Evolutionary conservation across 2,888 invertebrate genomes (phyloP), one percentile per base, ranked within the genome.

Genomic region (Drosophila mayaguana): DNA sequence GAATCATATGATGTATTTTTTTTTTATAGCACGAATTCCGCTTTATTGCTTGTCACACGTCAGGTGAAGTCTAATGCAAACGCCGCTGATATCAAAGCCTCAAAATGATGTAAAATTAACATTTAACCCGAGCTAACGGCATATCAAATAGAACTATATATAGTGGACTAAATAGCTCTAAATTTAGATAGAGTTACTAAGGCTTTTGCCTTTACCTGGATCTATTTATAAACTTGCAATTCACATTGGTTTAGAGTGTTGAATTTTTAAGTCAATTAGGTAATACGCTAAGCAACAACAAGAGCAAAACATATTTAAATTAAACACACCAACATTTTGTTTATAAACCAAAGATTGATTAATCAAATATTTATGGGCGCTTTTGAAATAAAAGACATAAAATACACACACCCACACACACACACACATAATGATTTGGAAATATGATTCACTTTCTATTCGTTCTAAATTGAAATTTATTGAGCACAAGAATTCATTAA

Each of bases 1-100:
- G 54, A 72, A 72, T 65, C 60, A 53, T 42, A 50, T 64, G 42
- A 53, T 45, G 46, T n/a, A n/a, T 45, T 38, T 38, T 16, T 8
- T 20, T 22, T 22, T 45, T 45, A 45, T 45, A 22, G 22, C 20
- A 11, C 43, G 12, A 43, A 43, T 43, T 43, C 22, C 22, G n/a
- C 11, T 42, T 55, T 48, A 66, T 66, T 46, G 28, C 50, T 42
- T 56, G 42, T 28, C 48, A n/a, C 42, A n/a, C 48, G 28, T 9
- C 66, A 57, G 34, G 56, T 56, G 56, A 38, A 38, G 56, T 54
- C 22, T 8, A 25, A 72, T 22, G 22, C 45, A 45, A 14, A 16
- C 4, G 45, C 16, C 45, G 45, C 22, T 45, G 45, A 16, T 28
- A 46, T 25, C 46, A n/a, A 25, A 28, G 46, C 1, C n/a, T 9